phyloP scores from a whole-genome alignment of 2,797 vertebrate species.

The Molossus alvarezi region DNA sequence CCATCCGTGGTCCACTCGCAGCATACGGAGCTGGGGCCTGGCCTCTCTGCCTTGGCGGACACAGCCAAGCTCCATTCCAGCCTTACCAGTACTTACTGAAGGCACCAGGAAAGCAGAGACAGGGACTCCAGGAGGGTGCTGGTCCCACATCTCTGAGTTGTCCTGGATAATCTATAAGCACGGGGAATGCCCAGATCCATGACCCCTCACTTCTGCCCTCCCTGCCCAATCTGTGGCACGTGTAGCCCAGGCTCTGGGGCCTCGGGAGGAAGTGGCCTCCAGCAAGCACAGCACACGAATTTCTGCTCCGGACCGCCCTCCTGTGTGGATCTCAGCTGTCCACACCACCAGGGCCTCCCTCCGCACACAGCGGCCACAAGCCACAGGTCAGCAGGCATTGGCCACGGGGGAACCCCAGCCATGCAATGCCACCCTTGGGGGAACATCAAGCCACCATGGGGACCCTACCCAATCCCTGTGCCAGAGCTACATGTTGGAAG shows the following conservation, averaged over 20 bases:
- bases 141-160: not conserved
- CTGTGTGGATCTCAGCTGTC: not conserved
- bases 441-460: not conserved
- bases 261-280: not conserved
- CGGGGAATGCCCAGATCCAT: not conserved
- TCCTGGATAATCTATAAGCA: not conserved
- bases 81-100: not conserved
- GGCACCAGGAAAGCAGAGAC: not conserved
- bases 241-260: not conserved
- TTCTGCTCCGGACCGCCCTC: not conserved
- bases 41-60: not conserved
- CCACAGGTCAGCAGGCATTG: too few relatives aligned
- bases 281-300: not conserved
- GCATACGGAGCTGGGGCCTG: accelerated
- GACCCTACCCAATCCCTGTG: not conserved
- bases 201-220: not conserved
- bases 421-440: not conserved
- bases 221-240: not conserved
- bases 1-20: not conserved
- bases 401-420: not conserved
- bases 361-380: not conserved
- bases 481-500: not conserved
- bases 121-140: not conserved
- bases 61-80: not conserved
- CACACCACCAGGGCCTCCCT: not conserved